Percentiles rank a stretch among this genome's conserved stretches.
These are phyloP conservation scores for Plebejus melissa DNA, from an alignment of 2,888 invertebrate genomes.

Conservation along the genomic window DNA sequence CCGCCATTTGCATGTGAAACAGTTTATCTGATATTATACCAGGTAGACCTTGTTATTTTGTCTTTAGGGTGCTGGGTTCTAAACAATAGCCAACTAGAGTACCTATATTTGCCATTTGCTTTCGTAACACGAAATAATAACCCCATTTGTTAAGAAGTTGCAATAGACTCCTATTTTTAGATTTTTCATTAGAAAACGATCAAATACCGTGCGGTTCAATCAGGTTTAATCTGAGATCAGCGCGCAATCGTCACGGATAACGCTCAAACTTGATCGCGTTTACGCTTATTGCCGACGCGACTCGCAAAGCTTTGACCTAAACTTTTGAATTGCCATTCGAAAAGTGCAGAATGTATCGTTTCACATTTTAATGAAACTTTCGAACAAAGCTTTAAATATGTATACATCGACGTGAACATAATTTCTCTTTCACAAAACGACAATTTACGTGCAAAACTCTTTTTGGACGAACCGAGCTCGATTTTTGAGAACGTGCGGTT, in stretches of 20 bases:
- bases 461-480: constrained; percentile 12
- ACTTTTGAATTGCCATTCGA: neutral
- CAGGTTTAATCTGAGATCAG: neutral
- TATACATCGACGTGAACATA: constrained; percentile 5
- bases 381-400: neutral
- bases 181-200: neutral
- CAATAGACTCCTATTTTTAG: neutral
- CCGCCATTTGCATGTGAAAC: too few species aligned
- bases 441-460: neutral
- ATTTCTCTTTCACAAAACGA: constrained; percentile 11
- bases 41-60: too few species aligned
- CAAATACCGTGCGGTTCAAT: neutral
- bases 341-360: neutral
- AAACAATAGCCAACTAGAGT: too few species aligned
- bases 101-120: too few species aligned
- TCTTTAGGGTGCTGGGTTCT: too few species aligned
- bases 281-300: neutral
- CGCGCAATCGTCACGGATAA: neutral
- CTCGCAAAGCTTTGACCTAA: neutral
- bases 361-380: neutral
- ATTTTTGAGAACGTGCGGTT: constrained; percentile 17
- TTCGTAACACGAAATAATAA: neutral
- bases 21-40: too few species aligned
- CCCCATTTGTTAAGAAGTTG: too few species aligned
- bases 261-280: neutral